These are phyloP conservation scores for Apamea epomidion DNA, from an alignment of 2,888 invertebrate species.

Conservation along the genomic window DNA sequence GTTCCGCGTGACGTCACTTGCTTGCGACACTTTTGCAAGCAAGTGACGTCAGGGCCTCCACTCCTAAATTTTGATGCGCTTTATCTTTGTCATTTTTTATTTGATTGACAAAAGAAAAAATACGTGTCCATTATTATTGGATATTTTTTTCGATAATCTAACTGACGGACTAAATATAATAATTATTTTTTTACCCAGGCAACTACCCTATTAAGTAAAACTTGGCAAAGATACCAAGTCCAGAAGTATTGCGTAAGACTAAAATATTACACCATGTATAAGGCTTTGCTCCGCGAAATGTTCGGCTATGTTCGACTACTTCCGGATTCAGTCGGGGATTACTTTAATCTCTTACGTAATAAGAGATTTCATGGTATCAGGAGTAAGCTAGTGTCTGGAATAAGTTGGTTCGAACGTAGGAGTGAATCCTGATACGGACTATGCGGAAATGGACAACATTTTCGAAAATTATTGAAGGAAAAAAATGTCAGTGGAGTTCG, in stretches of 20 bases:
- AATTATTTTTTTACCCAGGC: too few relatives aligned
- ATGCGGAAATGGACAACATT: neutral
- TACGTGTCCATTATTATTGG: too few relatives aligned
- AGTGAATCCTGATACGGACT: neutral
- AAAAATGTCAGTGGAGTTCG: too few relatives aligned
- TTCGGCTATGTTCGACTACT: slow-evolving; percentile 25
- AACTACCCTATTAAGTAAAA: too few relatives aligned
- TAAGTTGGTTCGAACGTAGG: neutral
- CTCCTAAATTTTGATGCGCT: too few relatives aligned
- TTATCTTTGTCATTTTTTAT: too few relatives aligned
- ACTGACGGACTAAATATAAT: too few relatives aligned
- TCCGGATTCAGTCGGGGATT: slow-evolving; percentile 38
- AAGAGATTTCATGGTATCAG: slow-evolving; percentile 10
- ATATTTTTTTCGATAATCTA: too few relatives aligned
- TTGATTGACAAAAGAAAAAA: too few relatives aligned
- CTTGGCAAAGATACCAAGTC: slow-evolving; percentile 27
- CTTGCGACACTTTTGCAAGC: too few relatives aligned
- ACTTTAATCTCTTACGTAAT: slow-evolving; percentile 33
- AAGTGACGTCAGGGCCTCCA: too few relatives aligned
- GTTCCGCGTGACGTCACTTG: too few relatives aligned
- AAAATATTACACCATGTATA: slow-evolving; percentile 41
- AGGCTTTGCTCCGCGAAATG: slow-evolving; percentile 15
- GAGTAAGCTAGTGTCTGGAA: neutral
- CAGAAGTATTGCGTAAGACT: slow-evolving; percentile 19
- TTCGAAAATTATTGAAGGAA: neutral